Base-by-base conservation (phyloP, 2,888 invertebrate species). In the Keiferia lycopersicella region DNA sequence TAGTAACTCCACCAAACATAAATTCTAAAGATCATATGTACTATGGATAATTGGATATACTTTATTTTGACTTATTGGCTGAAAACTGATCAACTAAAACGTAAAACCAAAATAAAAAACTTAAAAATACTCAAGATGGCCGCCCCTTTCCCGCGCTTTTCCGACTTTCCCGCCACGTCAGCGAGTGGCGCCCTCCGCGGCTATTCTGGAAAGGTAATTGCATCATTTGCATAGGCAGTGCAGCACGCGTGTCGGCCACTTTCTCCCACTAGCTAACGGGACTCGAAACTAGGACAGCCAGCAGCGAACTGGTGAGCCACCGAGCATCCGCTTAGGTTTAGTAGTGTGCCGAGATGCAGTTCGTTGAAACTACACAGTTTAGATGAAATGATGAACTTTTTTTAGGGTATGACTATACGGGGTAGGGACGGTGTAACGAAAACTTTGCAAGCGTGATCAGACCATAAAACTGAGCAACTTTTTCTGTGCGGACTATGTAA, bases 211-310 rank as follows among this genome's bases (percentile, higher is more conserved):
- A 66, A 67, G 72, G 73, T 85, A 90, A 88, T 90, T 90, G 88
- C 87, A 86, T 88, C 88, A 90, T 90, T 90, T 88, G 86, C 89
- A 88, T 90, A 90, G 87, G 78, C 81, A 71, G 78, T 86, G 84
- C 87, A 85, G 63, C 70, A 73, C 74, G 78, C 74, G 74, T 69
- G 72, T 67, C 70, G 68, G 77, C 72, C 88, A 90, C 90, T 90
- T 90, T 90, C 90, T 83, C 90, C 80, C 65, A 67, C 74, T 86
- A 89, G 88, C 89, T 86, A 89, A 88, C 90, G 89, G 90, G 87
- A 87, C 80, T 69, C 75, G 69, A 68, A 89, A 79, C 81, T 88
- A 83, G 90, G 87, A 85, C 64, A 64, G 16, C n/a, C 34, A 26
- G 30, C 56, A 14, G 56, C 34, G n/a, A 56, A 34, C 56, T 34